Evolutionary conservation across 1,140 invertebrate species (phyloP), one percentile per base, ranked within the genome.

Genomic region (Drosophila melanogaster): DNA sequence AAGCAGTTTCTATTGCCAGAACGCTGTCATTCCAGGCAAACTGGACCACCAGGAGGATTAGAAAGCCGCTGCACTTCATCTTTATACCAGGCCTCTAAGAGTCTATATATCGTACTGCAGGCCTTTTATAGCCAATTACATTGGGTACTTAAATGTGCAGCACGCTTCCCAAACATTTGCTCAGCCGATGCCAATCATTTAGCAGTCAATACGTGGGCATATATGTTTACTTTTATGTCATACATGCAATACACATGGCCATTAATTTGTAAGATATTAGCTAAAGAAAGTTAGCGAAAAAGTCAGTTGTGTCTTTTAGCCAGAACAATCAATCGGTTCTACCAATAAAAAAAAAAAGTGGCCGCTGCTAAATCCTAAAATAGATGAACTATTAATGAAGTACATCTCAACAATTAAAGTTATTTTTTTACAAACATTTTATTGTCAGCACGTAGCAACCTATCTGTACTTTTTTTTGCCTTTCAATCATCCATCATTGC

Each of bases 161-260:
- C 38, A 10, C 40, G 15, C 24, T 17, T 62, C 35, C 2, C 33
- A 61, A 65, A 64, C 15, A 66, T 66, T 66, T n/a, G 14, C 10
- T 64, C 62, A 65, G 43, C 17, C 64, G 62, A 10, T 26, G 43
- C n/a, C 2, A 19, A 30, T 49, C 11, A 65, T 2, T 14, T 4
- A 17, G 11, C 41, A 14, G 33, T 8, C 19, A 8, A 19, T 55
- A 61, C 30, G 55, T 60, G 40, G 40, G 19, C 3, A 17, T 2
- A 12, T 11, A 17, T 35, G 30, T 35, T 19, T 15, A 33, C 11
- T 30, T 12, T 19, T 33, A 51, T 30, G 15, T 8, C 4, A 19
- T 3, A n/a, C 6, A 15, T 30, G 3, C n/a, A 26, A 24, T 10
- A n/a, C 8, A 50, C 15, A 11, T 17, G 3, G 1, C 1, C 4